Base-by-base conservation (phyloP, 2,113 vertebrate species). In the sheep (Ovis aries) region DNA sequence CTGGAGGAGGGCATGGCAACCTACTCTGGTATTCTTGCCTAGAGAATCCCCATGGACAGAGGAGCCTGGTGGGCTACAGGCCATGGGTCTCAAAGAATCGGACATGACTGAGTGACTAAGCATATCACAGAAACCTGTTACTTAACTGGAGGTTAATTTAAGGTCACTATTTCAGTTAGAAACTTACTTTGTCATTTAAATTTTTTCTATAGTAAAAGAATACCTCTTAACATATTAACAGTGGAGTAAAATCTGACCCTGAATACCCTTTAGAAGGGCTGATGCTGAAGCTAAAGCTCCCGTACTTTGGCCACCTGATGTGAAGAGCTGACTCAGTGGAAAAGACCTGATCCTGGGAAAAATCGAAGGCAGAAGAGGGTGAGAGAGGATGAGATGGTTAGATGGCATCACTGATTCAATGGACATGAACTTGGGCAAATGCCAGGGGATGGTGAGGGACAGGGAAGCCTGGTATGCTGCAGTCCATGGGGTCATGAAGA, bases 181-280 rank as follows among this genome's bases (percentile, higher is more conserved):
- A 43, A 84, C 6, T 64, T 80, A 84, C 16, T 64, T 74, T 77
- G 25, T 84, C 67, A 67, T 83, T 82, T 57, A 94, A 87, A 59
- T 43, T 43, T 67, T 96, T 97, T n/a, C 36, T 13, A 53, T 88
- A 60, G 81, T 50, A 89, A 95, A 98, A 74, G 3, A 95, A 86
- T 59, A 62, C 9, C 53, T 80, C 43, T 88, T 55, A 93, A 90
- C 33, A 92, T 90, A 31, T 78, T 96, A 91, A 95, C 43, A 11
- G 15, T 62, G 80, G 48, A 93, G 10, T 84, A 83, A 88, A 88
- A 89, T 33, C 19, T 43, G 64, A 21, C 8, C 23, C 71, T 77
- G 71, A 43, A 77, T 77, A 77, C 40, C 23, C 40, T 43, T 43
- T 77, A 40, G 71, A 77, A 77, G 71, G 71, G 43, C 12, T 43